A percentile compares a stretch with the other conserved stretches of the same genome.
phyloP scores from a whole-genome alignment of 2,113 vertebrate genomes.

The Dicentrarchus labrax region DNA sequence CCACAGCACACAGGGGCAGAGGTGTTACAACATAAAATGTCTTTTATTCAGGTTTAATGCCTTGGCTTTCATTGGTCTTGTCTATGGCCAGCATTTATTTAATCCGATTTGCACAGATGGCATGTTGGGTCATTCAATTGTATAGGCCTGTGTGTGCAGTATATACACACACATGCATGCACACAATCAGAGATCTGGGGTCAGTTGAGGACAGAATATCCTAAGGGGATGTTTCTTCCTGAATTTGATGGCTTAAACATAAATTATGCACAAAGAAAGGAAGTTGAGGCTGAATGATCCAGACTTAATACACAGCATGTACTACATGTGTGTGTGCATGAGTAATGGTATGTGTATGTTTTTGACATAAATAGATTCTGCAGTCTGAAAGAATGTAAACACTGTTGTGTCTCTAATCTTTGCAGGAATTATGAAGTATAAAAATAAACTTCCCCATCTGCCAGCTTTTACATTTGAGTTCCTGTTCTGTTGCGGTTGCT shows the following conservation, averaged over 20 bases:
- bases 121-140: constrained; percentile 10
- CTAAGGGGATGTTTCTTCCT: constrained; percentile 10
- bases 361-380: neutral
- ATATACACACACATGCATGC: too few relatives aligned
- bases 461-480: neutral
- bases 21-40: neutral
- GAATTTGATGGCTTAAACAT: constrained; percentile 29
- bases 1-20: neutral
- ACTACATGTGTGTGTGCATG: neutral
- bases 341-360: neutral
- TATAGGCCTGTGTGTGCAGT: neutral
- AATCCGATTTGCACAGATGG: constrained; percentile 30
- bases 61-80: neutral
- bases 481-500: neutral
- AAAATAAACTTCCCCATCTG: neutral
- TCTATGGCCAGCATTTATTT: neutral
- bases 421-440: constrained; percentile 1
- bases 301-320: constrained; percentile 5
- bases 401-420: neutral
- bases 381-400: neutral
- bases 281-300: constrained; percentile 33
- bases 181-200: neutral
- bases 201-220: constrained; percentile 32
- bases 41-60: neutral
- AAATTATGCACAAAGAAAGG: constrained; percentile 37